Percentiles rank a stretch among this genome's conserved stretches.
phyloP scores from a whole-genome alignment of 1,140 invertebrate species.

The Brachionus manjavacas region DNA sequence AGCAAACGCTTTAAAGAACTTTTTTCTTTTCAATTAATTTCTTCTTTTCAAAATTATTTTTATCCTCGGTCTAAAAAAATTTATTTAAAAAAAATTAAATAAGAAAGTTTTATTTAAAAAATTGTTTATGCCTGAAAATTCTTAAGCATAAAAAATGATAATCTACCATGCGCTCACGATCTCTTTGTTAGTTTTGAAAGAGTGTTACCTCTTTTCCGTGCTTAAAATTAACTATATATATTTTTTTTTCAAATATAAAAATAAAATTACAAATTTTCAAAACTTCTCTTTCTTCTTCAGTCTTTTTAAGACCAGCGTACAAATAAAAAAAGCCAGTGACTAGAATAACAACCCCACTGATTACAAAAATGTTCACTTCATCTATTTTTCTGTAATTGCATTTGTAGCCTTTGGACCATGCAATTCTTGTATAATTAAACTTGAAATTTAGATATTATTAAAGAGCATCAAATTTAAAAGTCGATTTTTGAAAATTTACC shows the following conservation, averaged over 20 bases:
- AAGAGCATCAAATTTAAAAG: not conserved
- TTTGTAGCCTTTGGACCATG: slow-evolving; percentile 40
- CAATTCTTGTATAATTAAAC: slow-evolving; percentile 41
- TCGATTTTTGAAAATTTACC: not conserved
- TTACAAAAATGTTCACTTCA: slow-evolving; percentile 14
- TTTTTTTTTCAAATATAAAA: not conserved
- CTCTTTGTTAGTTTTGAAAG: not conserved
- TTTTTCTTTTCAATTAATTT: too few species aligned
- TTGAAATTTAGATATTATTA: not conserved
- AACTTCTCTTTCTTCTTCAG: not conserved
- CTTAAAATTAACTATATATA: not conserved
- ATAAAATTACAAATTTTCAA: not conserved
- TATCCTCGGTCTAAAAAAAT: too few species aligned
- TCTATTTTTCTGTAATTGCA: slow-evolving; percentile 40
- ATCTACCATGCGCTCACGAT: not conserved
- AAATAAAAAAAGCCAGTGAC: not conserved
- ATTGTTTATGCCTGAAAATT: not conserved
- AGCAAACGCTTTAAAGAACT: not conserved
- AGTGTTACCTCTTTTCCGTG: not conserved
- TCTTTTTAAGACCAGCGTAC: not conserved
- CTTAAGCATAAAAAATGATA: not conserved
- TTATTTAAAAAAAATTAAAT: not conserved
- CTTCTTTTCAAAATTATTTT: too few species aligned
- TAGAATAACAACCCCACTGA: not conserved
- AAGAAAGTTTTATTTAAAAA: not conserved